Evolutionary conservation across 2,888 invertebrate genomes (phyloP).

Genomic region (Torymus auratus): DNA sequence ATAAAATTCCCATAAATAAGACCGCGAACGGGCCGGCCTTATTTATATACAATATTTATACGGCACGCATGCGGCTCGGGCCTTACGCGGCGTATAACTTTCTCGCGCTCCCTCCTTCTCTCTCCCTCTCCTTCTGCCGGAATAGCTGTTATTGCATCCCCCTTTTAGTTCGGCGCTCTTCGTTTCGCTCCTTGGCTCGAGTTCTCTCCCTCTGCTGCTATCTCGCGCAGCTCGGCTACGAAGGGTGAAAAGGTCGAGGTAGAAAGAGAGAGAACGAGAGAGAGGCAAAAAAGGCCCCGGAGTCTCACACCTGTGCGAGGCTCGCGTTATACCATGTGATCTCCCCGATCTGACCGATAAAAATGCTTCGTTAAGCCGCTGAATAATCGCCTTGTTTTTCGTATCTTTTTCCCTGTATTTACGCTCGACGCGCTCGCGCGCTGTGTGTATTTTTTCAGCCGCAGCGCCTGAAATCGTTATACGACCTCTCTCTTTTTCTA

Average conservation of each 20-base stretch:
- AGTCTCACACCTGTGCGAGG: constrained; percentile 56
- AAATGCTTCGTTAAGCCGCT: constrained; percentile 59
- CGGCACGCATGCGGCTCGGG: constrained; percentile 68
- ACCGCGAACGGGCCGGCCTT: constrained; percentile 64
- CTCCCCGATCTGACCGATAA: constrained; percentile 59
- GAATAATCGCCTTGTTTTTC: constrained; percentile 60
- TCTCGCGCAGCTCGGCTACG: constrained; percentile 50
- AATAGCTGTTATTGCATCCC: constrained; percentile 11
- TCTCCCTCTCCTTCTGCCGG: constrained; percentile 24
- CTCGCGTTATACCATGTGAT: constrained; percentile 46
- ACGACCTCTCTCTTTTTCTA: constrained; percentile 34
- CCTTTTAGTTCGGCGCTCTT: constrained; percentile 27
- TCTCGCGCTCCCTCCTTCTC: constrained; percentile 35
- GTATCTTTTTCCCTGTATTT: constrained; percentile 56
- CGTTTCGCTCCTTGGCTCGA: constrained; percentile 37
- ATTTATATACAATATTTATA: constrained; percentile 75
- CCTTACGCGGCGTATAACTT: constrained; percentile 52
- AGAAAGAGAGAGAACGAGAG: constrained; percentile 22
- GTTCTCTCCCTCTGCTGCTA: constrained; percentile 26
- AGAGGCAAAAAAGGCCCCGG: constrained; percentile 35
- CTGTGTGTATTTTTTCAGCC: constrained; percentile 23
- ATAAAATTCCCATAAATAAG: constrained; percentile 74
- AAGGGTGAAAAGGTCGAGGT: constrained; percentile 58
- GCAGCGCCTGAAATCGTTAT: constrained; percentile 21
- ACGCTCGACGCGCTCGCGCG: constrained; percentile 25